Evolutionary conservation across 2,888 invertebrate species (phyloP), one percentile per base, ranked within the genome.

Genomic region (Pinctada fucata): DNA sequence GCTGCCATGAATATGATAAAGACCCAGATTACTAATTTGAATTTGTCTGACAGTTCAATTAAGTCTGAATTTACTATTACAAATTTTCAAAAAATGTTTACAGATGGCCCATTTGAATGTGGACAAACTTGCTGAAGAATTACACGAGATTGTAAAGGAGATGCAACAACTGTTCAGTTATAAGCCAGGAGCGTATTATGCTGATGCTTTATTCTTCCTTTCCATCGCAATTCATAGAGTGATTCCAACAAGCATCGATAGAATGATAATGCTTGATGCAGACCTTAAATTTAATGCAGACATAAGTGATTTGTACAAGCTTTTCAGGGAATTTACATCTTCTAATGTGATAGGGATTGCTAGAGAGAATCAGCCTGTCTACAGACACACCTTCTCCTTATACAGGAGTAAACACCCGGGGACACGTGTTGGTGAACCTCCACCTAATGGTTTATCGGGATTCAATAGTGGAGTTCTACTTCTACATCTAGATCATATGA

Each of bases 391-490:
- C 69, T 93, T 96, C 16, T 95, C 95, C 86, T 91, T 94, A 72
- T 96, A 96, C 90, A 94, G 96, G 4, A 84, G 86, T 49, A 94
- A 94, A 83, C 94, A 95, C 89, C 95, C 95, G 6, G 94, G 94
- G 51, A 95, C 95, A 3, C 93, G 92, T 50, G 95, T 95, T 83
- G 95, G 95, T 4, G 94, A 93, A 69, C 94, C 94, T 0, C 93
- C 94, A 10, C 93, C 93, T 0, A 86, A 92, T 64, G 93, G 93
- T 3, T 86, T 92, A 88, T 95, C 96, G n/a, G 96, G 97, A 1
- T 95, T 95, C 86, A 97, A 97, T 92, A 96, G 96, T 84, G 97
- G 96, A 4, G 95, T 97, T 1, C 94, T 97, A 58, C 93, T 97
- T 66, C 93, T 97, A 71, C 93, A 95, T 89, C 93, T 97, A 63